Evolutionary conservation across 2,888 invertebrate genomes (phyloP).

Genomic region (Hipparchia sbordonii): DNA sequence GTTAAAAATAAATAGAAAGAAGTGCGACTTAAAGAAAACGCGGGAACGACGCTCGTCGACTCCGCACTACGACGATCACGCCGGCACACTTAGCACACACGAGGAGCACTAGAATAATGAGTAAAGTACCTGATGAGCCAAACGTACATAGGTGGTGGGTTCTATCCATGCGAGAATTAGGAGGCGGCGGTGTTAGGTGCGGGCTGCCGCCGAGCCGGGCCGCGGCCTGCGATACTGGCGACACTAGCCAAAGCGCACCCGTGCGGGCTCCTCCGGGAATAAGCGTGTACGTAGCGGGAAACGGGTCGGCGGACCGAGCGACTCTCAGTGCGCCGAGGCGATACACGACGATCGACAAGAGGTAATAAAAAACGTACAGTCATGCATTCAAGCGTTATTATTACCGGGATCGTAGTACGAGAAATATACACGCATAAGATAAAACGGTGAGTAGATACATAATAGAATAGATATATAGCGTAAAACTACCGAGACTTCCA

Average conservation of each 20-base stretch:
- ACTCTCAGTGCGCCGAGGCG: conserved; percentile 80
- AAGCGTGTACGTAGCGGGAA: conserved; percentile 83
- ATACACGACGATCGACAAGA: conserved; percentile 79
- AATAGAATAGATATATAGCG: conserved; percentile 79
- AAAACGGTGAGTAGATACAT: conserved; percentile 78
- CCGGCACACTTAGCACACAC: conserved; percentile 79
- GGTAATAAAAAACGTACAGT: conserved; percentile 89
- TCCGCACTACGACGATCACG: conserved; percentile 69
- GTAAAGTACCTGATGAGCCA: conserved; percentile 82
- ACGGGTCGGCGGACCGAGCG: conserved; percentile 78
- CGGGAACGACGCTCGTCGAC: conserved; percentile 65
- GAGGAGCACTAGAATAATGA: conserved; percentile 79
- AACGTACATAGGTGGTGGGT: conserved; percentile 81
- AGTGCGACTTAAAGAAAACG: conserved; percentile 72
- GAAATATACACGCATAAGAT: conserved; percentile 82
- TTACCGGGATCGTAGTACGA: conserved; percentile 89
- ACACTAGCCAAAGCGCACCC: conserved; percentile 79
- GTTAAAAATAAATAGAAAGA: conserved; percentile 78
- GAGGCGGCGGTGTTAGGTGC: conserved; percentile 82
- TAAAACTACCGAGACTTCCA: conserved; percentile 78
- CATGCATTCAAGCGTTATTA: conserved; percentile 95
- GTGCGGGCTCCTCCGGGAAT: conserved; percentile 76
- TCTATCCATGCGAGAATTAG: conserved; percentile 83
- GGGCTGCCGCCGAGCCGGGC: conserved; percentile 77
- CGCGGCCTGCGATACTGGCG: conserved; percentile 68